A percentile compares a stretch with the other conserved stretches of the same genome.
phyloP scores from a whole-genome alignment of 2,797 vertebrate genomes.

The Darevskia mixta region DNA sequence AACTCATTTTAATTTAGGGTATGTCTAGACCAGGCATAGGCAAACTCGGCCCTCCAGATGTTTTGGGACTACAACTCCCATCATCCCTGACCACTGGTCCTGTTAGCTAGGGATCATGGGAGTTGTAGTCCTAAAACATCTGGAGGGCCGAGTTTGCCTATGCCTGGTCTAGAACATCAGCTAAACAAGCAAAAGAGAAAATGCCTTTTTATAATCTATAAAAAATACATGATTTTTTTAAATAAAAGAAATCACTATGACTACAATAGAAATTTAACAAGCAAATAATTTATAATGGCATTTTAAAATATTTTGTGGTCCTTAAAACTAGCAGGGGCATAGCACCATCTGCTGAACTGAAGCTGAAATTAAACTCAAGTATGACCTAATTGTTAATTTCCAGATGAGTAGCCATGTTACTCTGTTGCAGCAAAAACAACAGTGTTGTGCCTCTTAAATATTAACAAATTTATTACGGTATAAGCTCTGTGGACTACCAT shows the following conservation, averaged over 20 bases:
- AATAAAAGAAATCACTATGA: no score
- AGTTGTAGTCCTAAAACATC: no score
- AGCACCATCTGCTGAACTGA: conserved; percentile 28
- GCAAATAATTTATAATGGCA: not conserved
- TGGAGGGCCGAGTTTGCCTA: no score
- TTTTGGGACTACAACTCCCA: no score
- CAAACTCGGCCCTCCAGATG: no score
- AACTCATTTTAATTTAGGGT: not conserved
- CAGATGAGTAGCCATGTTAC: not conserved
- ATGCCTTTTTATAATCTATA: not conserved
- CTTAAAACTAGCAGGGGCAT: not conserved
- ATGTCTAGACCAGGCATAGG: not conserved
- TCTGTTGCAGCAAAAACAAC: not conserved
- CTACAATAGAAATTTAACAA: not conserved
- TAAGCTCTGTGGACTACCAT: not conserved
- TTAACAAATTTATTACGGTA: not conserved
- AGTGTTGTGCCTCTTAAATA: not conserved
- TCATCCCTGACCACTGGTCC: no score
- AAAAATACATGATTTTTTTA: not conserved
- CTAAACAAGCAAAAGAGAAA: not conserved
- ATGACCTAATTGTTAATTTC: not conserved
- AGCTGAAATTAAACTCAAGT: conserved; percentile 11
- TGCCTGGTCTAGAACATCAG: not conserved
- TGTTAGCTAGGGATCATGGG: no score
- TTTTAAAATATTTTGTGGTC: not conserved